These are phyloP conservation scores for Diploptera punctata DNA, from an alignment of 2,888 invertebrate genomes.

Conservation along the genomic window DNA sequence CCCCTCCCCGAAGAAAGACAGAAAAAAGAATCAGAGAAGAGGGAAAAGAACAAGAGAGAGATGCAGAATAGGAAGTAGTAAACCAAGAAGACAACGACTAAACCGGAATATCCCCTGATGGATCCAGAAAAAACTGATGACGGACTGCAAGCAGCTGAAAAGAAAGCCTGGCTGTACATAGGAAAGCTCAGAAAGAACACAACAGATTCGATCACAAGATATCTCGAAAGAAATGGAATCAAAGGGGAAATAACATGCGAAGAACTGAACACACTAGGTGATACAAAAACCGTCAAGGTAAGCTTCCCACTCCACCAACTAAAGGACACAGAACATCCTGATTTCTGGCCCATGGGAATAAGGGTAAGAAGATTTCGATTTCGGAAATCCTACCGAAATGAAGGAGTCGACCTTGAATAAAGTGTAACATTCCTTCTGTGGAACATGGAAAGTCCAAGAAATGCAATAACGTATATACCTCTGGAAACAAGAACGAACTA, in stretches of 20 bases:
- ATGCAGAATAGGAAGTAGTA: not conserved
- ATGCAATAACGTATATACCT: too few species aligned
- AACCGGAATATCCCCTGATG: not conserved
- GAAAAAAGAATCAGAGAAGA: not conserved
- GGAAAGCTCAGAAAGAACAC: not conserved
- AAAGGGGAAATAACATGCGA: too few species aligned
- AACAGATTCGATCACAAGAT: not conserved
- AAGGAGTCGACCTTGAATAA: not conserved
- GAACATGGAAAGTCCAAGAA: not conserved
- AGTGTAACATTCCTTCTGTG: not conserved
- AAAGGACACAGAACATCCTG: too few species aligned
- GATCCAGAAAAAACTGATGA: not conserved
- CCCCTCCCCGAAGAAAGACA: not conserved
- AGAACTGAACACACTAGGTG: too few species aligned
- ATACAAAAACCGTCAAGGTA: not conserved
- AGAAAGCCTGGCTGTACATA: too few species aligned
- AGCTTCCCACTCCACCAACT: not conserved
- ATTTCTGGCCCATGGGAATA: too few species aligned
- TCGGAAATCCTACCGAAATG: too few species aligned
- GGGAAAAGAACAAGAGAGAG: not conserved
- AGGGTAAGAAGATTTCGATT: too few species aligned
- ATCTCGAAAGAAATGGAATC: not conserved
- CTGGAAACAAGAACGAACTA: not conserved
- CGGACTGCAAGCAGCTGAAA: not conserved
- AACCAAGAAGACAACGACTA: not conserved